phyloP scores from a whole-genome alignment of 2,113 vertebrate genomes.

The Calypte anna region DNA sequence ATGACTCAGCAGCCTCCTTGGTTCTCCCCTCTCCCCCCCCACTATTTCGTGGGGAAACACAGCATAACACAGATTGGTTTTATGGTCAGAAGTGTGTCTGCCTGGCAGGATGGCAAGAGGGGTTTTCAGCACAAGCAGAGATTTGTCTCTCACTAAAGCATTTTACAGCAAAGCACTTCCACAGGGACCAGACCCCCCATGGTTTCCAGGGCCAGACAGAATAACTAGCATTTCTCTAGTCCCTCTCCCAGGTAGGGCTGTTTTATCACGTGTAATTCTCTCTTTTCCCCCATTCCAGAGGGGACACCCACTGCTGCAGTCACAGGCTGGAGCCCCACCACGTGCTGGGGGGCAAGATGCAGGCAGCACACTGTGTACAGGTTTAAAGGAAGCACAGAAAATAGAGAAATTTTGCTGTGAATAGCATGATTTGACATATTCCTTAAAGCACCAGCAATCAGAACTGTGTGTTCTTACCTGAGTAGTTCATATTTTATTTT shows the following conservation, averaged over 20 bases:
- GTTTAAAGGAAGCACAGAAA: background rate
- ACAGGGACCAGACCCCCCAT: background rate
- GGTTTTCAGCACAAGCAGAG: background rate
- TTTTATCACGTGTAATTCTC: fast-evolving
- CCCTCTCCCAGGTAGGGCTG: background rate
- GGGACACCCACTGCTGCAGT: fast-evolving
- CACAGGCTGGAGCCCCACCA: background rate
- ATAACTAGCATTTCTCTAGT: background rate
- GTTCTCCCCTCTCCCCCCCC: background rate
- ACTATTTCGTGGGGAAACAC: background rate
- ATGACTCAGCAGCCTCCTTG: background rate
- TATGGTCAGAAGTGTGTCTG: background rate
- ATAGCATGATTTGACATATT: background rate
- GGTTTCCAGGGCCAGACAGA: background rate
- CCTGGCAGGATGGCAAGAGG: background rate
- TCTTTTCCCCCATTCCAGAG: background rate
- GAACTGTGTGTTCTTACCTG: background rate
- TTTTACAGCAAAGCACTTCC: conserved; percentile 6
- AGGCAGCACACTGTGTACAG: background rate
- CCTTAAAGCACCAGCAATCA: background rate
- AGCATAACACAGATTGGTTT: background rate
- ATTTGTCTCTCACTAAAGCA: background rate
- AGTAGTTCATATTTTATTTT: background rate
- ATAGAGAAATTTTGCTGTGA: background rate
- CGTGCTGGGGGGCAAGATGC: background rate